Evolutionary conservation across 1,140 invertebrate genomes (phyloP), one percentile per base, ranked within the genome.

Genomic region (Pogonognathellus flavescens): DNA sequence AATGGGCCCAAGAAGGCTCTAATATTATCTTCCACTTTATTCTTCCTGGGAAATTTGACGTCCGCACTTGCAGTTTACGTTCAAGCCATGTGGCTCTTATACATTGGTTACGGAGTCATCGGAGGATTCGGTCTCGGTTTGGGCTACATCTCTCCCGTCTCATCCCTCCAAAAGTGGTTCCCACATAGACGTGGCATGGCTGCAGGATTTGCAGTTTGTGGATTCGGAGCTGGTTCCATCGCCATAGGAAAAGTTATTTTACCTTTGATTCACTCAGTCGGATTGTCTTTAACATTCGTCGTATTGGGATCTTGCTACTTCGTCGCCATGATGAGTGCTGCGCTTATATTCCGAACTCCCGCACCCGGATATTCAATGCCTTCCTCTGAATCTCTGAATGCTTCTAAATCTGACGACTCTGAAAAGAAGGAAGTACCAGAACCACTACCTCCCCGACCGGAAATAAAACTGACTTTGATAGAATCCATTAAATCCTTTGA

Each of bases 81-180:
- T 0, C 66, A 82, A 52, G 41, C 53, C 49, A 88, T 87, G 18
- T 88, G 86, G 86, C 59, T 88, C 13, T 80, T 88, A 2, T 88
- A 82, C 70, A 7, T 88, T 10, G 88, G 86, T 6, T 87, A 87
- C 49, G 86, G 88, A 4, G 31, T 86, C n/a, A 31, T 87, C n/a
- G 62, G 57, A 1, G 86, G 85, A 81, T 86, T 86, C 72, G 88
- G 86, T 14, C 18, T 86, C 1, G 88, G 86, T 13, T 25, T 88
- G 0, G 86, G 86, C 16, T 88, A 87, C 81, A 87, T 88, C 57
- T 86, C 80, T 53, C 86, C 88, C 50, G 86, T 88, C 0, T 86
- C 85, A 5, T 84, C 86, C 22, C 80, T 87, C 41, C 88, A 87
- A 52, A 87, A 88, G 72, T 88, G 88, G 88, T 88, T 88, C 72